These are phyloP conservation scores for Meloe dianella DNA, from an alignment of 2,888 invertebrate genomes.

Conservation along the genomic window DNA sequence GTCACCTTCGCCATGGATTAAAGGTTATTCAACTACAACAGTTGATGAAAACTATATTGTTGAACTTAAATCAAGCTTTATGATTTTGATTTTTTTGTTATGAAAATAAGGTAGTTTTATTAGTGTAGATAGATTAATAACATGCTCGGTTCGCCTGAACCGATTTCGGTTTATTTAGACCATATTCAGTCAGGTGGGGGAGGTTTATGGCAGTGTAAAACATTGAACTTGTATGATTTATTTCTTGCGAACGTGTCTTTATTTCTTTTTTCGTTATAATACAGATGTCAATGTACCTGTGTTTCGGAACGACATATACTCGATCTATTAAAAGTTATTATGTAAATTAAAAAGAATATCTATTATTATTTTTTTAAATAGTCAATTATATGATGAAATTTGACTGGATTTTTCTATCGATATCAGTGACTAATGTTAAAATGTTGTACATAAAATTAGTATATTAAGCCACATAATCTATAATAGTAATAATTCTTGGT, in stretches of 20 bases:
- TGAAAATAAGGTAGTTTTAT: no score
- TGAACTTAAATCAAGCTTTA: neutral
- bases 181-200: no score
- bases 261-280: neutral
- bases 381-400: conserved; percentile 1
- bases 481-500: conserved; percentile 19
- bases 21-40: neutral
- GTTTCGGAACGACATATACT: neutral
- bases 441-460: neutral
- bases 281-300: neutral
- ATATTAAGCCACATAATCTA: conserved; percentile 6
- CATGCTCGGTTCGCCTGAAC: no score
- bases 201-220: no score
- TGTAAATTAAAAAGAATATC: conserved; percentile 6
- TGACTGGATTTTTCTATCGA: neutral
- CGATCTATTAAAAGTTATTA: neutral
- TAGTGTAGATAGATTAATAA: no score
- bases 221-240: no score
- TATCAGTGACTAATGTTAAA: conserved; percentile 5
- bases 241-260: neutral
- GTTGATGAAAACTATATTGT: neutral
- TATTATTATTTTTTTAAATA: neutral
- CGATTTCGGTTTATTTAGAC: no score
- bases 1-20: neutral
- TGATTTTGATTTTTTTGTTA: no score